Evolutionary conservation across 2,888 invertebrate genomes (phyloP).

Genomic region (Taenaris catops): DNA sequence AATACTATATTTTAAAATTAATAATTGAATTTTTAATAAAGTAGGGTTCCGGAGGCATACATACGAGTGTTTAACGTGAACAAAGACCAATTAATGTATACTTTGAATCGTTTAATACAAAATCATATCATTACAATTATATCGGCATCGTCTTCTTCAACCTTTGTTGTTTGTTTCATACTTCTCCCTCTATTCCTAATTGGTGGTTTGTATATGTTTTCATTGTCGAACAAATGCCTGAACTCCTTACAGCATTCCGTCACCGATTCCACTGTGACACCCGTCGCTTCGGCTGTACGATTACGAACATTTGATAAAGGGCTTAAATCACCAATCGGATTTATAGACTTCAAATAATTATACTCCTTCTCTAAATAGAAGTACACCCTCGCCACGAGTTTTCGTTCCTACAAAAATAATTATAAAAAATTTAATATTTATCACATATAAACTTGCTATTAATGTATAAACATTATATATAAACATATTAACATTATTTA

Average conservation of each 20-base stretch:
- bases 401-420: constrained; percentile 4
- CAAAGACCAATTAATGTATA: too few species aligned
- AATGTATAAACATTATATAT: too few species aligned
- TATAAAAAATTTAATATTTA: too few species aligned
- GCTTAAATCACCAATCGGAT: constrained; percentile 1
- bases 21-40: too few species aligned
- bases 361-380: constrained; percentile 2
- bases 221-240: not conserved
- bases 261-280: not conserved
- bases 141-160: not conserved
- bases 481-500: too few species aligned
- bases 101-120: too few species aligned
- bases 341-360: not conserved
- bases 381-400: constrained; percentile 4
- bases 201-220: not conserved
- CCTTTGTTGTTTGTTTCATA: not conserved
- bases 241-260: constrained; percentile 1
- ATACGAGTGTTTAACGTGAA: too few species aligned
- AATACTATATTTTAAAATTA: too few species aligned
- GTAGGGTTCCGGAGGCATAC: too few species aligned
- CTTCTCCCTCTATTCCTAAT: not conserved
- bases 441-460: too few species aligned
- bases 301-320: not conserved
- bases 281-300: constrained; percentile 5
- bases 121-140: not conserved